Evolutionary conservation across 2,797 vertebrate genomes (phyloP).

Genomic region (Peromyscus melanophrys): DNA sequence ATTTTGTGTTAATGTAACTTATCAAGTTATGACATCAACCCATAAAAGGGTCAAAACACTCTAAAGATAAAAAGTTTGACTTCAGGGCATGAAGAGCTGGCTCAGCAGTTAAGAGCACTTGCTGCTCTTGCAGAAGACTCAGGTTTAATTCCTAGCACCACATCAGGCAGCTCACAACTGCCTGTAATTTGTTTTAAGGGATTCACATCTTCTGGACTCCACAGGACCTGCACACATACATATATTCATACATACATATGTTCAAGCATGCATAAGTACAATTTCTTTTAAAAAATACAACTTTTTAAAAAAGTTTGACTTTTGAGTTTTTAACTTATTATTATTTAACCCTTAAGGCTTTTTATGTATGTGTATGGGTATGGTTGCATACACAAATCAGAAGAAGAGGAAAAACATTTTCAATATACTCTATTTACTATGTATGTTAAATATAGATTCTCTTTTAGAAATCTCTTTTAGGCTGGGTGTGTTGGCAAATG

Average conservation of each 20-base stretch:
- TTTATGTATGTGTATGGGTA: not conserved
- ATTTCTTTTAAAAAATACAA: not conserved
- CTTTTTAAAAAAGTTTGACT: not conserved
- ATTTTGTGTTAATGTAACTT: slow-evolving; percentile 61
- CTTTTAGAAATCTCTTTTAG: slow-evolving; percentile 3
- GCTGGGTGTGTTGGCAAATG: not conserved
- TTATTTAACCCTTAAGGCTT: slow-evolving; percentile 20
- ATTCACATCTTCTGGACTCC: not conserved
- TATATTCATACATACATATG: not conserved
- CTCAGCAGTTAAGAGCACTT: not conserved
- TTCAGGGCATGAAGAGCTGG: not conserved
- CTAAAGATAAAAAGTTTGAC: slow-evolving; percentile 25
- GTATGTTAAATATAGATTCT: slow-evolving; percentile 33
- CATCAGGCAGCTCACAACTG: not conserved
- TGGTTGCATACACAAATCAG: not conserved
- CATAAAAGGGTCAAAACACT: not conserved
- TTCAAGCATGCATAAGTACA: not conserved
- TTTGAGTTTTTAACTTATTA: not conserved
- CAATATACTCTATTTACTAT: not conserved
- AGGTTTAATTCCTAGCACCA: not conserved
- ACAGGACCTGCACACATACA: not conserved
- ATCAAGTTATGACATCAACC: slow-evolving; percentile 30
- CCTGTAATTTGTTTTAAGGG: not conserved
- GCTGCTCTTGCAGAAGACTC: not conserved
- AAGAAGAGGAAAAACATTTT: slow-evolving; percentile 17